phyloP scores from a whole-genome alignment of 2,888 invertebrate species.

The Lochmaea crataegi region DNA sequence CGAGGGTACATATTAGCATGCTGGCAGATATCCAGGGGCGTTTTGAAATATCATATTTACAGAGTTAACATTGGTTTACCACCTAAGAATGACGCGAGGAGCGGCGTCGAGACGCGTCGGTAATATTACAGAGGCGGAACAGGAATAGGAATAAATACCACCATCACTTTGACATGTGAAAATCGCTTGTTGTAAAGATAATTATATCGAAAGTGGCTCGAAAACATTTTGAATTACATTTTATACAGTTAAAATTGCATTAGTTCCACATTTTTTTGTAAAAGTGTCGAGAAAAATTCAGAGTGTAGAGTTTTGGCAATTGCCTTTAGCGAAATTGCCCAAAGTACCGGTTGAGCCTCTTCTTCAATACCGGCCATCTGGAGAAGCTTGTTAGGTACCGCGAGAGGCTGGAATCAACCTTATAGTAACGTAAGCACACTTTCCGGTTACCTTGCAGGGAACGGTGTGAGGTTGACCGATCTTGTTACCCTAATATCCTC shows the following conservation, averaged over 20 bases:
- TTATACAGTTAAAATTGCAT: too few relatives aligned
- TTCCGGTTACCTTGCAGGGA: constrained; percentile 99
- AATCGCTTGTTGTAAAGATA: too few relatives aligned
- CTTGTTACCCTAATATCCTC: constrained; percentile 99
- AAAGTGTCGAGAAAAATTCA: too few relatives aligned
- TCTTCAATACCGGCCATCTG: constrained; percentile 99
- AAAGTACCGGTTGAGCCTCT: constrained; percentile 98
- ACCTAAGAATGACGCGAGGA: constrained; percentile 47
- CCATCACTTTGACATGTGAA: background rate
- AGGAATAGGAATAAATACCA: background rate
- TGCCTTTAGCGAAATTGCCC: constrained; percentile 98
- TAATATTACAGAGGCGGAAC: constrained; percentile 40
- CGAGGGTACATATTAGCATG: constrained; percentile 58
- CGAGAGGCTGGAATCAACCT: constrained; percentile 98
- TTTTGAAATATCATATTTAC: constrained; percentile 64
- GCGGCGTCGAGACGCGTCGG: constrained; percentile 48
- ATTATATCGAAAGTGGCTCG: too few relatives aligned
- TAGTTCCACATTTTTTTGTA: too few relatives aligned
- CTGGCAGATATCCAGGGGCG: constrained; percentile 60
- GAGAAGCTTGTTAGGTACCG: constrained; percentile 97
- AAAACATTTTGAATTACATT: too few relatives aligned
- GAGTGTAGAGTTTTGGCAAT: constrained; percentile 98
- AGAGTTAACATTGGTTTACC: constrained; percentile 60
- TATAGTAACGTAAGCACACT: constrained; percentile 98
- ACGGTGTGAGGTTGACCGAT: constrained; percentile 99